Conservation (phyloP, 2,888 invertebrate genomes). For the Lasioglossum vierecki region DNA sequence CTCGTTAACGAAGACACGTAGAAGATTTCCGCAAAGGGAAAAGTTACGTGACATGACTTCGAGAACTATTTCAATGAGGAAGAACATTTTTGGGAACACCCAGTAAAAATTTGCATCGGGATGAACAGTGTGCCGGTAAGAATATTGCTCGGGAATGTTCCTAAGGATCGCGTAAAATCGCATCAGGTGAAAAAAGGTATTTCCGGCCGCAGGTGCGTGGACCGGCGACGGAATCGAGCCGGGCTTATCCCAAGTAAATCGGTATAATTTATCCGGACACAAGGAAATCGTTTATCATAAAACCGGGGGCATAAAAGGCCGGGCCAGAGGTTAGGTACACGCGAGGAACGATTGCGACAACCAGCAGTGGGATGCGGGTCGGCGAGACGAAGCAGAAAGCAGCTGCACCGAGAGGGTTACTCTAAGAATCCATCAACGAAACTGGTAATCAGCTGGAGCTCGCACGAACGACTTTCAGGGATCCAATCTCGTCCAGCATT, state of each 20-base stretch:
- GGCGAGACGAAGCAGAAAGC: constrained; percentile 50
- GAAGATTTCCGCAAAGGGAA: too few species aligned
- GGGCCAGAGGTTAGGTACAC: constrained; percentile 37
- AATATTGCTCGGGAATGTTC: too few species aligned
- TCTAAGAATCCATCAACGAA: constrained; percentile 80
- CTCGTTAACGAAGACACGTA: too few species aligned
- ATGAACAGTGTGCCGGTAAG: too few species aligned
- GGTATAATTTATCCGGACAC: constrained; percentile 47
- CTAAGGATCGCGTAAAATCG: neutral
- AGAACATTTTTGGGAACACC: too few species aligned
- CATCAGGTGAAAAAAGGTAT: neutral
- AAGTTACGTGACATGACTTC: too few species aligned
- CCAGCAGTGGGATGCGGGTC: constrained; percentile 40
- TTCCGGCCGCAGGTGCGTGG: constrained; percentile 18
- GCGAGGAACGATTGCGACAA: constrained; percentile 45
- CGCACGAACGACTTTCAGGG: constrained; percentile 75
- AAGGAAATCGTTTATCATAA: constrained; percentile 76
- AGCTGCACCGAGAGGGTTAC: constrained; percentile 66
- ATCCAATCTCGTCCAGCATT: constrained; percentile 80
- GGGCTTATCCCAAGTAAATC: constrained; percentile 7
- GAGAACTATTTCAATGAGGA: too few species aligned
- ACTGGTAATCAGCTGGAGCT: constrained; percentile 78
- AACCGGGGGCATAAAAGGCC: constrained; percentile 47
- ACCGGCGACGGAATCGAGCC: neutral
- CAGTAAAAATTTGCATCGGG: too few species aligned